phyloP scores from a whole-genome alignment of 2,113 vertebrate genomes.

The Harpagus bidentatus region DNA sequence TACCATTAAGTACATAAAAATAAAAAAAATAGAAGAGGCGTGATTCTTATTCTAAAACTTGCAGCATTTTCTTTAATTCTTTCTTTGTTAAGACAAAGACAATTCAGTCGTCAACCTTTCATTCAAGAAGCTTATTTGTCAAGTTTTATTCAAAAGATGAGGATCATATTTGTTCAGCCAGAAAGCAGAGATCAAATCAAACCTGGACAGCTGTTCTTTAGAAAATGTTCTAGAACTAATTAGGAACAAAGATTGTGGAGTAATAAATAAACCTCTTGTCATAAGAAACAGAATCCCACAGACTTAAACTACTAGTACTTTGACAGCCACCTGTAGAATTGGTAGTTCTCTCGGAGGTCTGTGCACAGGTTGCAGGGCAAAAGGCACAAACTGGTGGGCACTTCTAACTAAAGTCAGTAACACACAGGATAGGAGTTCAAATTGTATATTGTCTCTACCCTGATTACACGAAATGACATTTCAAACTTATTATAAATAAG shows the following conservation, averaged over 20 bases:
- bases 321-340: background rate
- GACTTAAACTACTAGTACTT: background rate
- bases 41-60: background rate
- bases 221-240: background rate
- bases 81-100: background rate
- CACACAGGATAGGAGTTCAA: background rate
- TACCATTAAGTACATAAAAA: background rate
- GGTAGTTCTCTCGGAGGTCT: background rate
- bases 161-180: background rate
- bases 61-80: background rate
- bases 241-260: background rate
- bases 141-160: background rate
- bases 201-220: background rate
- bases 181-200: background rate
- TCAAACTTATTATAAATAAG: background rate
- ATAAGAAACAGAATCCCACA: background rate
- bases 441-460: background rate
- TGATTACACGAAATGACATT: background rate
- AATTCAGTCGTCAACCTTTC: background rate
- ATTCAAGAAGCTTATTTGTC: background rate
- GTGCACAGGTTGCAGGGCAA: background rate
- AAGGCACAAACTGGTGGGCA: background rate
- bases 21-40: background rate
- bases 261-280: background rate
- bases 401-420: background rate